Percentiles rank a stretch among this genome's conserved stretches.
Conservation (phyloP, 2,888 invertebrate species). For the Patella pellucida region DNA sequence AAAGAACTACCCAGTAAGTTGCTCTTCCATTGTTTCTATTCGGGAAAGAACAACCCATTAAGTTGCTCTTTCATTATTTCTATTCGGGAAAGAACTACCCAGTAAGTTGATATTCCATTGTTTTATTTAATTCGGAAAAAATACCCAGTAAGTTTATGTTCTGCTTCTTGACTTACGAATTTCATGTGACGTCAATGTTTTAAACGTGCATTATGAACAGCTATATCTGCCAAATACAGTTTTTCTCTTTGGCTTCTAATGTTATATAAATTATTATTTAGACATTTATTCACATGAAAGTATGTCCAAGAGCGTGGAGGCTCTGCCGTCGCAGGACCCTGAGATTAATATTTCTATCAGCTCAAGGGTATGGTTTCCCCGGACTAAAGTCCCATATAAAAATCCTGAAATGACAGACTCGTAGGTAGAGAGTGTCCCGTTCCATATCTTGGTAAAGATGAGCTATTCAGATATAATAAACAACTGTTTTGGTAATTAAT, state of each 20-base stretch:
- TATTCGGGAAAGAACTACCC: slow-evolving; percentile 81
- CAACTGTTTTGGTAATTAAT: no score
- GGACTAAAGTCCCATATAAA: not conserved
- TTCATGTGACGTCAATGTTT: not conserved
- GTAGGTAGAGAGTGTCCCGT: no score
- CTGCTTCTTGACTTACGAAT: not conserved
- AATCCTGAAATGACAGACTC: not conserved
- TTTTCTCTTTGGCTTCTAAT: no score
- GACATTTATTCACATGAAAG: no score
- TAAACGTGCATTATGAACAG: no score
- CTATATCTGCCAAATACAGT: no score
- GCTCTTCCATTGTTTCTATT: slow-evolving; percentile 78
- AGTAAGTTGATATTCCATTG: slow-evolving; percentile 74
- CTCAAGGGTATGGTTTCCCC: not conserved
- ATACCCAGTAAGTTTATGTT: slow-evolving; percentile 74
- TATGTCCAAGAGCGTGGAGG: not conserved
- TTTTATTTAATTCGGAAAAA: slow-evolving; percentile 80
- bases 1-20: slow-evolving; percentile 77
- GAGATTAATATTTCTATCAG: no score
- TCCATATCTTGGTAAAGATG: no score
- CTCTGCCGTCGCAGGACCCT: no score
- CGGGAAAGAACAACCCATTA: slow-evolving; percentile 78
- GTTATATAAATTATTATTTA: no score
- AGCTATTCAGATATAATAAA: no score
- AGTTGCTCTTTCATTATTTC: slow-evolving; percentile 77